Percentiles rank a stretch among this genome's conserved stretches.
phyloP scores from a whole-genome alignment of 1,140 invertebrate genomes.

The Maniola jurtina region DNA sequence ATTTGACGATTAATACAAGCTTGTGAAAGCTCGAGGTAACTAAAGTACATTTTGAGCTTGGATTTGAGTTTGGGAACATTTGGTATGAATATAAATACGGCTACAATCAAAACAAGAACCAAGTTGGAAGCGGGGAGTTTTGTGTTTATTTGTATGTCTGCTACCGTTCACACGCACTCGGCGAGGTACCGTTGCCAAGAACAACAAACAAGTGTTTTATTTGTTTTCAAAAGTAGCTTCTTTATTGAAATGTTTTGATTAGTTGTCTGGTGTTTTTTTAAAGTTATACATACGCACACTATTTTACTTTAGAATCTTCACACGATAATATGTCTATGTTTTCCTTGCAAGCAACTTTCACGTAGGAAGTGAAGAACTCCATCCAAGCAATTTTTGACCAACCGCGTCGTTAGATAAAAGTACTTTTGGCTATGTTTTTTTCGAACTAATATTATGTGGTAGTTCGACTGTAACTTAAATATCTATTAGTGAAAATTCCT shows the following conservation, averaged over 20 bases:
- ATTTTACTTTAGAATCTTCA: too few species aligned
- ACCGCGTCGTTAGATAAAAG: too few species aligned
- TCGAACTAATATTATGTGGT: too few species aligned
- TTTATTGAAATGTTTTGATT: slow-evolving; percentile 7
- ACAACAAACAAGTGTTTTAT: slow-evolving; percentile 3
- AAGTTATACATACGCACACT: too few species aligned
- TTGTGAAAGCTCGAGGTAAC: not conserved
- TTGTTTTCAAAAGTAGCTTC: slow-evolving; percentile 1
- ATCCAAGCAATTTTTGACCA: too few species aligned
- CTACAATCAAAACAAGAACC: slow-evolving; percentile 14
- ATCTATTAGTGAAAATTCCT: too few species aligned
- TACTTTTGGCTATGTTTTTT: too few species aligned
- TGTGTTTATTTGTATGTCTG: slow-evolving; percentile 17
- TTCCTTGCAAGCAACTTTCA: too few species aligned
- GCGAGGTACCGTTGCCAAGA: not conserved
- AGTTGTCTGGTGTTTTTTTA: not conserved
- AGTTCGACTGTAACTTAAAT: too few species aligned
- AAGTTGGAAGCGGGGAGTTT: slow-evolving; percentile 17
- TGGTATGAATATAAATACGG: slow-evolving; percentile 14
- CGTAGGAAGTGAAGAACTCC: too few species aligned
- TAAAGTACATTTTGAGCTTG: not conserved
- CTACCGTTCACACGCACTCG: slow-evolving; percentile 15
- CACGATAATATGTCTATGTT: too few species aligned
- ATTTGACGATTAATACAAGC: not conserved
- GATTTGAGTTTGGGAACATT: slow-evolving; percentile 9